Base-by-base conservation (phyloP, 2,113 vertebrate species). In the Aramus guarauna region DNA sequence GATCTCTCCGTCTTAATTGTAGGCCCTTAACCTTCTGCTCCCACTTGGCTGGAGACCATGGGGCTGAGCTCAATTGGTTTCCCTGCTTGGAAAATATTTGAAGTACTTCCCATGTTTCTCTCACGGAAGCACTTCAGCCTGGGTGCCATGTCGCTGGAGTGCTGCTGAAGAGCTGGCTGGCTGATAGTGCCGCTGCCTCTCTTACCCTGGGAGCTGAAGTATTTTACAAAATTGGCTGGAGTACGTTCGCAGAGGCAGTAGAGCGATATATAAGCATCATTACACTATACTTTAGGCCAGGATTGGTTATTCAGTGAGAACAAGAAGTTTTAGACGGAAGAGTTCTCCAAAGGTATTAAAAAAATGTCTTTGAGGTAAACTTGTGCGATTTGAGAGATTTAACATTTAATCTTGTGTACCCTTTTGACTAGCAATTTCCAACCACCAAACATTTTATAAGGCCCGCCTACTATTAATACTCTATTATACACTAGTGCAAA, bases 341-440 rank as follows among this genome's bases (percentile, higher is more conserved):
- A 58, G 60, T 68, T 86, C 60, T 96, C 62, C 77, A 78, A 71
- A 86, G 52, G 36, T 62, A 8, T 64, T 84, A 72, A 58, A 68
- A 64, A 94, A 94, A 86, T 29, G 48, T 43, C 60, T 92, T 90
- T 41, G 60, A 94, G 45, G 80, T 78, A 88, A 93, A 95, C 75
- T 77, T 73, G 69, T 20, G 32, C 6, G 1, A 37, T 96, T 93
- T 77, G 74, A 90, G 58, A 34, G 32, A 59, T 58, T 88, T 90
- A 83, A 71, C 50, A 2, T 96, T 92, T 93, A 88, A 94, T 96
- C 76, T 75, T 64, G 26, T 66, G 86, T 94, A 81, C 86, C 48
- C 39, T 94, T 87, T 79, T 67, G 56, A 75, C 64, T 86, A 81
- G 83, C 48, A 78, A 91, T 95, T 96, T 94, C 48, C 67, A 91